A percentile compares a stretch with the other conserved stretches of the same genome.
These are phyloP conservation scores for Microctenopoma stevenorrisi DNA, from an alignment of 2,797 vertebrate species.

Conservation along the genomic window DNA sequence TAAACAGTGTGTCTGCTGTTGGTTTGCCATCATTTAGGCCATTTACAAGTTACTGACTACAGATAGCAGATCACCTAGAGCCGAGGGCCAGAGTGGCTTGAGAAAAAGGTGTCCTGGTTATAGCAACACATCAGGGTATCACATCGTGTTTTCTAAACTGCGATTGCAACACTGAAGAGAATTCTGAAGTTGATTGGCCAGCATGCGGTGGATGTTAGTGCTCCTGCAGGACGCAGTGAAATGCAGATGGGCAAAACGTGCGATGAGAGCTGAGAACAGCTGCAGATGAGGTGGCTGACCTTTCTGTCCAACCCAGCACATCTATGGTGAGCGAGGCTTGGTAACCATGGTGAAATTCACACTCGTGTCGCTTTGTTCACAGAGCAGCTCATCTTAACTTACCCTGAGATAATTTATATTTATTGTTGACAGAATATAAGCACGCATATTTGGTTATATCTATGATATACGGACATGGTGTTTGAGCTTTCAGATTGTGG, in stretches of 20 bases:
- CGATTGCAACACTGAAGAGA: slow-evolving; percentile 19
- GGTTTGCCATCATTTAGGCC: neutral
- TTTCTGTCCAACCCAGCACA: neutral
- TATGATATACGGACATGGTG: no score
- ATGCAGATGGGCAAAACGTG: slow-evolving; percentile 10
- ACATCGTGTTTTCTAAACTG: slow-evolving; percentile 3
- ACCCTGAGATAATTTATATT: no score
- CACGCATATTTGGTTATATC: no score
- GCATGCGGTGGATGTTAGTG: slow-evolving; percentile 3
- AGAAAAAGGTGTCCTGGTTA: neutral
- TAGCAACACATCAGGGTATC: neutral
- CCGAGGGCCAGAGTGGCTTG: neutral
- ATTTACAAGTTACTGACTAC: neutral
- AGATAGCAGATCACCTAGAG: neutral
- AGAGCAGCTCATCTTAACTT: neutral
- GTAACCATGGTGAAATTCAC: slow-evolving; percentile 7
- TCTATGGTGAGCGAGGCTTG: neutral
- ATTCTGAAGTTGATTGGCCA: slow-evolving; percentile 8
- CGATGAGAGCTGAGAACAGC: slow-evolving; percentile 15
- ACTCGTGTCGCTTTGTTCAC: neutral
- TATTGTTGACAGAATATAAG: no score
- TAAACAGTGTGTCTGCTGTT: neutral
- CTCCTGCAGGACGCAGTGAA: slow-evolving; percentile 1
- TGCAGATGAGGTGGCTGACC: slow-evolving; percentile 9
- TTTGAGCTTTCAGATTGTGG: neutral